Evolutionary conservation across 1,140 invertebrate species (phyloP), one percentile per base, ranked within the genome.

Genomic region (Leptinotarsa texana): DNA sequence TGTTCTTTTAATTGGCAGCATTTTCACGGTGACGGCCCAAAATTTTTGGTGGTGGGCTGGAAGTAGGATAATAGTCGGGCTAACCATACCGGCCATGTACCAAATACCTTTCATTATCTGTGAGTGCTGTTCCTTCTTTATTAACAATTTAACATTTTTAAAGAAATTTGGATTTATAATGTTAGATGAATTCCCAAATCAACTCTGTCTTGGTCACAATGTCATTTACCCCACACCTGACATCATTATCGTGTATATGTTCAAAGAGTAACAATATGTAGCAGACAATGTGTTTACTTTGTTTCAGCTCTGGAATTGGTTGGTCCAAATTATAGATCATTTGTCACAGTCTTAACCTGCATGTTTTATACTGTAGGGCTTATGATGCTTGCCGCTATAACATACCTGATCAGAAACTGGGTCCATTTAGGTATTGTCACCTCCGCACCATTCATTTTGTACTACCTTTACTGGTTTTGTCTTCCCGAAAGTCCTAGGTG

Each of bases 61-160:
- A 2, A 92, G 92, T 78, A 88, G 94, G 78, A 87, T 92, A 15
- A 88, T 96, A 68, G 94, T 96, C 5, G 95, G 95, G 18, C 84
- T 96, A 1, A 95, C 95, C 1, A 95, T 96, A 79, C 95, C 95
- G 13, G 95, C 95, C 4, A 92, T 96, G n/a, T 97, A 96, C 86
- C 95, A 97, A 87, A 96, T 97, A 84, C 95, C 95, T 4, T 97
- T 96, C 82, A 96, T 97, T 74, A 96, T 97, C 82, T 94, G 95
- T 96, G 88, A 93, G 91, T 87, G 71, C 33, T 62, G 42, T n/a
- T 74, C 4, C 5, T 69, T 61, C 8, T 42, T 33, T 11, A 33
- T 8, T 33, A 33, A 33, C 8, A 8, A 33, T 33, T 11, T 33
- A 33, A 33, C 8, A 33, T 33, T 33, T 33, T 2, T 33, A 1